phyloP scores from a whole-genome alignment of 1,140 invertebrate genomes.

The Ceratina australensis region DNA sequence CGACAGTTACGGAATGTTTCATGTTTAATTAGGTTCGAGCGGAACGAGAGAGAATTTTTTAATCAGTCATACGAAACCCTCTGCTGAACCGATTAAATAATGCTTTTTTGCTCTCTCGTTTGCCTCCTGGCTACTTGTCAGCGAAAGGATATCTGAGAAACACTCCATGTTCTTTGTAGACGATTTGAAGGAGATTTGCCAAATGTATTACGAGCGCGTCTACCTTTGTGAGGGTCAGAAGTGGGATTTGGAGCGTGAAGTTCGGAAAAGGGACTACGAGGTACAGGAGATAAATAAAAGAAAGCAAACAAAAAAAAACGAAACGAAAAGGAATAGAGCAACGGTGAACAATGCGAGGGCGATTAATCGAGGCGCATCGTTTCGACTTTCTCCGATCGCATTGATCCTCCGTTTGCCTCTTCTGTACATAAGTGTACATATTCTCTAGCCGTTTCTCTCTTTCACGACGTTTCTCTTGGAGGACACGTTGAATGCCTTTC shows the following conservation, averaged over 20 bases:
- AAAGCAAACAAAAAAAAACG: slow-evolving; percentile 23
- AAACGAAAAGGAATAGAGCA: slow-evolving; percentile 34
- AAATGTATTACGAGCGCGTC: slow-evolving; percentile 97
- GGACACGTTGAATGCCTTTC: slow-evolving; percentile 44
- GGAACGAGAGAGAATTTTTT: slow-evolving; percentile 44
- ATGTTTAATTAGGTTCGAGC: slow-evolving; percentile 47
- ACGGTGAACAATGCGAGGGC: slow-evolving; percentile 55
- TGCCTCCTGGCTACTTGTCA: slow-evolving; percentile 42
- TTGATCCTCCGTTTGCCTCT: slow-evolving; percentile 55
- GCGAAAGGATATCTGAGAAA: slow-evolving; percentile 69
- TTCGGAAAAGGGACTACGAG: slow-evolving; percentile 98
- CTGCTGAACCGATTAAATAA: not conserved
- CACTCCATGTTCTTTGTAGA: slow-evolving; percentile 83
- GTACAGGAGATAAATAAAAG: slow-evolving; percentile 81
- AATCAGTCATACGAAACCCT: not conserved
- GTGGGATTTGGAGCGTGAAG: slow-evolving; percentile 99
- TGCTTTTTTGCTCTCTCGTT: slow-evolving; percentile 48
- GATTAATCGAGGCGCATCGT: slow-evolving; percentile 43
- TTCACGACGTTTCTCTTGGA: slow-evolving; percentile 58
- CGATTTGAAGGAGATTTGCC: slow-evolving; percentile 92
- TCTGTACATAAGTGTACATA: slow-evolving; percentile 49
- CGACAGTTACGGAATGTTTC: not conserved
- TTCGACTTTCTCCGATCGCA: slow-evolving; percentile 60
- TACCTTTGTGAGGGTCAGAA: slow-evolving; percentile 98
- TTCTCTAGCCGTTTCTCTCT: slow-evolving; percentile 54